Percentiles rank a stretch among this genome's conserved stretches.
These are phyloP conservation scores for Leptinotarsa haldemani DNA, from an alignment of 2,888 invertebrate species.

Conservation along the genomic window DNA sequence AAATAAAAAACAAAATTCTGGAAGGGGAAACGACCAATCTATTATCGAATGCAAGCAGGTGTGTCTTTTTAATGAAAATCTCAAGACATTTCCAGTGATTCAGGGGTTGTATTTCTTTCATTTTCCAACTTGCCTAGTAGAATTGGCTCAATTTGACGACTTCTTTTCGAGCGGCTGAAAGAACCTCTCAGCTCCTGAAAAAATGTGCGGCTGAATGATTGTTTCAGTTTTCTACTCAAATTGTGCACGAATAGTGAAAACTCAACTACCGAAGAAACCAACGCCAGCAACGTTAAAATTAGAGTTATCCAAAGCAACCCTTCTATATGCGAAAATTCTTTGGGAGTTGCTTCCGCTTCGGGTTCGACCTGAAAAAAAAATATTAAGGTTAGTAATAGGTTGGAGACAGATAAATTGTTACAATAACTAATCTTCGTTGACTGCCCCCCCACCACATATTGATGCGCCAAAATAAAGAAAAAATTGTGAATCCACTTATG, in stretches of 20 bases:
- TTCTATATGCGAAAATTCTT: constrained; percentile 82
- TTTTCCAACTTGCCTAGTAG: constrained; percentile 7
- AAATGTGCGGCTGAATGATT: constrained; percentile 29
- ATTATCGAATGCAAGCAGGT: background rate
- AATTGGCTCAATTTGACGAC: background rate
- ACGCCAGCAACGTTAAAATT: constrained; percentile 74
- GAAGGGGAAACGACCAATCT: too few species aligned
- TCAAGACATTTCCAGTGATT: constrained; percentile 17
- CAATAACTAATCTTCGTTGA: too few species aligned
- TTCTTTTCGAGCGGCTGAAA: background rate
- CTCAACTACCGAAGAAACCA: constrained; percentile 77
- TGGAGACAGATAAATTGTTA: too few species aligned
- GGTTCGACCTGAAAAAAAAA: constrained; percentile 54
- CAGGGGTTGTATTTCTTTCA: constrained; percentile 16
- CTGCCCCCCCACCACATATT: too few species aligned
- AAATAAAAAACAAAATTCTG: too few species aligned
- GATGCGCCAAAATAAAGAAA: too few species aligned
- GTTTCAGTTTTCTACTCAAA: constrained; percentile 32
- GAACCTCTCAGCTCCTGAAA: constrained; percentile 21
- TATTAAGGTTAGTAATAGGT: background rate
- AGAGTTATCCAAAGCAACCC: constrained; percentile 83
- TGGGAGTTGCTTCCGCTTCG: constrained; percentile 68
- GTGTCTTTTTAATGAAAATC: background rate
- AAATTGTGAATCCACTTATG: too few species aligned
- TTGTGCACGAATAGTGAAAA: constrained; percentile 68